Evolutionary conservation across 2,797 vertebrate species (phyloP).

Genomic region (Emydoidea blandingii): DNA sequence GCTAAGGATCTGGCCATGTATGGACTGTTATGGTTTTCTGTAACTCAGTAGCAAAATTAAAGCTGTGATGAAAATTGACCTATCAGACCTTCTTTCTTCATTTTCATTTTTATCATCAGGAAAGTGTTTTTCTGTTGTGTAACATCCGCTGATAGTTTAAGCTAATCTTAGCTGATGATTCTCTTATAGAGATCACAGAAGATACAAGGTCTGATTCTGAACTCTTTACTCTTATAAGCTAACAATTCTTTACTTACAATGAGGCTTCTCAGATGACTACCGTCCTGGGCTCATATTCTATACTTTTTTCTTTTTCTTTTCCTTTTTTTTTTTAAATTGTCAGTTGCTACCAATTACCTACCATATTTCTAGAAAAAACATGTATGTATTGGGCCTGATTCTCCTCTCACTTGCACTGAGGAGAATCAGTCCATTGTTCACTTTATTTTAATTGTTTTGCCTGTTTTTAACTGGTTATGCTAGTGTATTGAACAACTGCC

Average conservation of each 20-base stretch:
- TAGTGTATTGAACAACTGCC: neutral
- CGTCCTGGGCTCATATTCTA: neutral
- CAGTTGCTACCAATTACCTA: neutral
- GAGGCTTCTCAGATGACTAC: neutral
- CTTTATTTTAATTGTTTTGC: conserved; percentile 4
- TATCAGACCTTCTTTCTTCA: neutral
- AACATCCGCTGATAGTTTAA: neutral
- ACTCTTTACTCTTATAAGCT: neutral
- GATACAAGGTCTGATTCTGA: neutral
- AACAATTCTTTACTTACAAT: neutral
- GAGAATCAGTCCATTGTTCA: neutral
- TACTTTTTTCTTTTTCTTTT: neutral
- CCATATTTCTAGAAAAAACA: neutral
- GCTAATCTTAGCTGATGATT: neutral
- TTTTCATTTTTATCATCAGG: neutral
- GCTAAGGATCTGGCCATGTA: neutral
- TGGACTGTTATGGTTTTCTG: neutral
- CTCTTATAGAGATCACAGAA: neutral
- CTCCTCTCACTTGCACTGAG: neutral
- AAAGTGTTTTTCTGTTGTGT: conserved; percentile 1
- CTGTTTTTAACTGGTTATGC: neutral
- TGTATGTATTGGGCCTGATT: neutral
- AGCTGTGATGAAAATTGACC: neutral
- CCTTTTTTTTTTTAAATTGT: neutral
- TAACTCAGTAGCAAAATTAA: conserved; percentile 28